These are phyloP conservation scores for Agrilus planipennis DNA, from an alignment of 1,140 invertebrate genomes.

Conservation along the genomic window DNA sequence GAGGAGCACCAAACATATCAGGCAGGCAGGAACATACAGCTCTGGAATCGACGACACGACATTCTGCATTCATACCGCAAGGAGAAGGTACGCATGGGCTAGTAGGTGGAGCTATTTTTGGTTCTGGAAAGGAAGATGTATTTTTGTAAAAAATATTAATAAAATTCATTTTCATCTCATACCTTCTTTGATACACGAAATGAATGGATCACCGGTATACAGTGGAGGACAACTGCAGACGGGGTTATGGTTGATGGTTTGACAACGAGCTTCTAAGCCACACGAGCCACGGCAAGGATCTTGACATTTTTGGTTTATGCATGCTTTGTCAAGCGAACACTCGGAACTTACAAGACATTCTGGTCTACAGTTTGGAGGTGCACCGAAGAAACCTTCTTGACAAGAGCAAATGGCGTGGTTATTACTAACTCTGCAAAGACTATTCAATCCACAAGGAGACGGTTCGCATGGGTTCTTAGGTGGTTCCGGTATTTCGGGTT, in stretches of 20 bases:
- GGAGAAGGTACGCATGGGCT: conserved; percentile 68
- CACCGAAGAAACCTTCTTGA: conserved; percentile 58
- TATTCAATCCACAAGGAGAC: conserved; percentile 70
- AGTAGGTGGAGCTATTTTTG: conserved; percentile 24
- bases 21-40: conserved; percentile 64
- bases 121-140: conserved; percentile 21
- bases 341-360: conserved; percentile 71
- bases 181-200: conserved; percentile 59
- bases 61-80: conserved; percentile 72
- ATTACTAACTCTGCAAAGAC: conserved; percentile 56
- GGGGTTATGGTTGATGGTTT: conserved; percentile 72
- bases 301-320: conserved; percentile 66
- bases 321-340: conserved; percentile 57
- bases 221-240: conserved; percentile 69
- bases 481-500: conserved; percentile 33
- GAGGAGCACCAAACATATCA: conserved; percentile 73
- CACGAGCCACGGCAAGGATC: conserved; percentile 74
- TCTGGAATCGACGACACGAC: conserved; percentile 51
- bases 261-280: conserved; percentile 64
- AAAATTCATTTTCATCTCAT: no score
- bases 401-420: conserved; percentile 69
- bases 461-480: conserved; percentile 60
- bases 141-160: no score
- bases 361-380: conserved; percentile 62
- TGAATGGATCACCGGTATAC: conserved; percentile 71